Base-by-base conservation (phyloP, 2,888 invertebrate genomes). In the Deilephila elpenor region DNA sequence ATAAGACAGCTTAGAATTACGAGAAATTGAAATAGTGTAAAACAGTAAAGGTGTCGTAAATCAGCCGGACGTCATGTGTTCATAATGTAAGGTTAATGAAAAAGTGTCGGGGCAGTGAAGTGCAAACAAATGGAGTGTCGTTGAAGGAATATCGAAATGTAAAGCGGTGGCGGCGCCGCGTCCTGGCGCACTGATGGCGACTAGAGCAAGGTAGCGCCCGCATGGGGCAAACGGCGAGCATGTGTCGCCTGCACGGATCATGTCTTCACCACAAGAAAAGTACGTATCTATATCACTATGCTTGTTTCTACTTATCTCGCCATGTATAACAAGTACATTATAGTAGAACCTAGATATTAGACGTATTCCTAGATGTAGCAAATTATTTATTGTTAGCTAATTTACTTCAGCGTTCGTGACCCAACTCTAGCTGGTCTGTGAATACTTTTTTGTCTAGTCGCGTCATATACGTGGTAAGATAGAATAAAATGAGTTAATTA, bases 161-260 rank as follows among this genome's bases (percentile, higher is more conserved):
- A 88, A 88, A 80, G 79, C 75, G 79, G 76, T 78, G 81, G 84
- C 84, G 85, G 84, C 83, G 85, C 81, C 83, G 78, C 76, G 80
- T 78, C 77, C 79, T 76, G 87, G 87, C 85, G 86, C 84, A 82
- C 85, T 79, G 83, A 94, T 93, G 95, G 93, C 84, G 91, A 84
- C 84, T 83, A 84, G 92, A 81, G 81, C 86, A 84, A 89, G 93
- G 92, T 93, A 94, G 93, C 93, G 93, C 94, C 93, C 95, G 95
- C 93, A 97, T 97, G 97, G 97, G 97, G 96, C 97, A 97, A 95
- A 96, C 96, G 94, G 96, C 96, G 96, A 97, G 96, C 93, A 97
- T 97, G 97, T 97, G 97, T 95, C 96, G 96, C 95, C 96, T 97
- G 92, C 96, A 96, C 95, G 96, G 96, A 95, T 96, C 95, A 95